Percentiles rank a stretch among this genome's conserved stretches.
These are phyloP conservation scores for Distichodus sexfasciatus DNA, from an alignment of 2,797 vertebrate species.

Conservation along the genomic window DNA sequence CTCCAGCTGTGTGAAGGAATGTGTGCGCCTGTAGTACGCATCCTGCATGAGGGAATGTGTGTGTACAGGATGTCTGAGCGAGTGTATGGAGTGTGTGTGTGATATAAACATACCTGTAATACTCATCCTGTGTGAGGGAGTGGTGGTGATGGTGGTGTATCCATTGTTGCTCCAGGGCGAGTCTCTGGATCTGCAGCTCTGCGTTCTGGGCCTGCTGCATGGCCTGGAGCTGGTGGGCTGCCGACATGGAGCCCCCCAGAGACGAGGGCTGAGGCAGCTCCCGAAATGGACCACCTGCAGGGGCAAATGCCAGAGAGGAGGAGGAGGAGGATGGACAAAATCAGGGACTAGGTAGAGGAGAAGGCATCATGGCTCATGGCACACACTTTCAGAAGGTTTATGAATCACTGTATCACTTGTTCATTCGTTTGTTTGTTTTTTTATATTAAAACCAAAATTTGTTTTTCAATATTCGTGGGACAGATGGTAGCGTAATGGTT, in stretches of 20 bases:
- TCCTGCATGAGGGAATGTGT: not conserved
- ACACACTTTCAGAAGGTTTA: no score
- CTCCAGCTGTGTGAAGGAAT: not conserved
- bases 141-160: slow-evolving; percentile 96
- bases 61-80: not conserved
- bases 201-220: slow-evolving; percentile 98
- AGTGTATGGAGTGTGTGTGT: slow-evolving; percentile 3
- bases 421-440: no score
- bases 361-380: no score
- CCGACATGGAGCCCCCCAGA: slow-evolving; percentile 92
- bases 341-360: no score
- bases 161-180: slow-evolving; percentile 98
- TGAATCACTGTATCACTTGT: no score
- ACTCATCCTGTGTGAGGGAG: slow-evolving; percentile 96
- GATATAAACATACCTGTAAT: slow-evolving; percentile 84
- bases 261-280: slow-evolving; percentile 92
- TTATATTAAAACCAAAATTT: no score
- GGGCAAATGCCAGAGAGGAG: not conserved
- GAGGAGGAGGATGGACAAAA: no score
- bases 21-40: not conserved
- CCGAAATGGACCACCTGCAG: slow-evolving; percentile 90
- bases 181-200: slow-evolving; percentile 97
- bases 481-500: no score
- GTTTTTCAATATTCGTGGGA: no score
- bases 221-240: slow-evolving; percentile 97